These are phyloP conservation scores for Chionomys nivalis DNA, from an alignment of 2,113 vertebrate species.

Conservation along the genomic window DNA sequence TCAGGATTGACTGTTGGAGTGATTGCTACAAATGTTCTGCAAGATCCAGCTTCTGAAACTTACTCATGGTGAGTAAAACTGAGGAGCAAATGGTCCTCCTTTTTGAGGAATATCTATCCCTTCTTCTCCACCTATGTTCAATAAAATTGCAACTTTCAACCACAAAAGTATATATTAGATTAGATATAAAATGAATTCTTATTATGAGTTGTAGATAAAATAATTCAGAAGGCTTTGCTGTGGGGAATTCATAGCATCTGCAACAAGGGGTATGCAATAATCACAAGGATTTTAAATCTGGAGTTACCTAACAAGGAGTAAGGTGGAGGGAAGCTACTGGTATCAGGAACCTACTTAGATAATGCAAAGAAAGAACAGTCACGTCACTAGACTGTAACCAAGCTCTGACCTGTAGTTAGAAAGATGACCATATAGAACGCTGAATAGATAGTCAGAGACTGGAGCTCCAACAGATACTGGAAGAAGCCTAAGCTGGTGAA, in stretches of 20 bases:
- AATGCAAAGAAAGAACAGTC: conserved; percentile 51
- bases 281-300: conserved; percentile 27
- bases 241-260: conserved; percentile 1
- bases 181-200: conserved; percentile 18
- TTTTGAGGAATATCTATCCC: neutral
- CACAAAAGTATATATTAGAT: neutral
- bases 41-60: neutral
- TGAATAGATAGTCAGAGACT: conserved; percentile 42
- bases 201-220: neutral
- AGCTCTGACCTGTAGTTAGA: conserved; percentile 54
- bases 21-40: neutral
- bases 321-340: neutral
- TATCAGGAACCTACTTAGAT: conserved; percentile 32
- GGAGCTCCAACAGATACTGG: conserved; percentile 47
- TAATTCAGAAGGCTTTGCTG: neutral
- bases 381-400: conserved; percentile 30
- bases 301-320: conserved; percentile 14
- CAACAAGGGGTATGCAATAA: neutral
- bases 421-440: conserved; percentile 28
- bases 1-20: neutral
- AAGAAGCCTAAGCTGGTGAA: conserved; percentile 51
- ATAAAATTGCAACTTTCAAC: conserved; percentile 6
- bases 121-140: neutral
- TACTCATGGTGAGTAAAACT: neutral
- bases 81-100: neutral